Evolutionary conservation across 2,113 vertebrate genomes (phyloP).

Genomic region (Daphoenositta chrysoptera): DNA sequence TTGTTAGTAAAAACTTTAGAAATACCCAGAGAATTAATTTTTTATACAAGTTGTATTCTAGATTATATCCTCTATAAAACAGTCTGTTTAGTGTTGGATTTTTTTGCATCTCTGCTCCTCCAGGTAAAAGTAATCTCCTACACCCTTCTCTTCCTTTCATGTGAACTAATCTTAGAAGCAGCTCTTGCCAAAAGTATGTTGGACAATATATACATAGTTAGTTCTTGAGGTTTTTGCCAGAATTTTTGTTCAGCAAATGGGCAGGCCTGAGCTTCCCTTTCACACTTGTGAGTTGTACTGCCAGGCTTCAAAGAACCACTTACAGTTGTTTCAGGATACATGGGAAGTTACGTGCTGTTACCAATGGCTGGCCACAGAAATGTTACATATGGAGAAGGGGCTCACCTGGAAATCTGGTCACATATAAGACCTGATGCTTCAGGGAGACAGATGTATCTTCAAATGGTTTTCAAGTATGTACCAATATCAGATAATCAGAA

Average conservation of each 20-base stretch:
- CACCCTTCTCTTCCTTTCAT: background rate
- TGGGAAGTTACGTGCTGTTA: background rate
- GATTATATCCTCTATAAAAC: background rate
- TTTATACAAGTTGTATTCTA: background rate
- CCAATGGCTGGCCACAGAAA: background rate
- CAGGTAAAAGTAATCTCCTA: background rate
- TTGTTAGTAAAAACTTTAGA: background rate
- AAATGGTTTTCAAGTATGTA: background rate
- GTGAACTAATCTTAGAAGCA: background rate
- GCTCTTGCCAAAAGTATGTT: background rate
- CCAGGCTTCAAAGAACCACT: background rate
- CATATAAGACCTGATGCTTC: background rate
- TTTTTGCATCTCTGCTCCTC: background rate
- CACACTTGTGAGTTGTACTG: background rate
- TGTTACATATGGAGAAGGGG: background rate
- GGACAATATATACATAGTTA: background rate
- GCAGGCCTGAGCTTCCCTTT: background rate
- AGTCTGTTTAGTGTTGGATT: background rate
- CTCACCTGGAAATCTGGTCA: background rate
- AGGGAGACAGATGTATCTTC: background rate
- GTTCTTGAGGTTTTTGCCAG: background rate
- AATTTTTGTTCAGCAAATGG: background rate
- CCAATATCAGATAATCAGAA: background rate
- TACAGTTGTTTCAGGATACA: background rate
- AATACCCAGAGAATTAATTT: background rate